Percentiles rank a stretch among this genome's conserved stretches.
Conservation (phyloP, 30 jellyfish, hydroid and myxozoan species). For the Chironex yamaguchii region DNA sequence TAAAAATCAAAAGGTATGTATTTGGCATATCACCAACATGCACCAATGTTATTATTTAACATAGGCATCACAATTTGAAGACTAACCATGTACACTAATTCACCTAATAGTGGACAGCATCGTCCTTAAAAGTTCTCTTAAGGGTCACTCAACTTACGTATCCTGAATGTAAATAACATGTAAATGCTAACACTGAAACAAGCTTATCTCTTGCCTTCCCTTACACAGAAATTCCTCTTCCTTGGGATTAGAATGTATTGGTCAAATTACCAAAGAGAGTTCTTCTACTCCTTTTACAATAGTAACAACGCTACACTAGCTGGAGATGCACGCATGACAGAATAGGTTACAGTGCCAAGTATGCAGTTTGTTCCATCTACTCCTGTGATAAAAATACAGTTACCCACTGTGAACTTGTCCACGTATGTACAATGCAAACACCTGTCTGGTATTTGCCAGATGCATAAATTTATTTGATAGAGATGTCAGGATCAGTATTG, state of each 20-base stretch:
- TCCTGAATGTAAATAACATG: background rate
- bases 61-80: no score
- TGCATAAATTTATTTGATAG: no score
- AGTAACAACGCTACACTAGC: constrained; percentile 46
- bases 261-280: constrained; percentile 10
- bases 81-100: background rate
- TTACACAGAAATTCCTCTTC: constrained; percentile 31
- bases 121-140: background rate
- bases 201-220: background rate
- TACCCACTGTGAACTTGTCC: constrained; percentile 35
- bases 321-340: constrained; percentile 62
- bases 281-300: constrained; percentile 1
- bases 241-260: constrained; percentile 39
- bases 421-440: no score
- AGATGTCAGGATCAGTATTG: no score
- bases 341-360: constrained; percentile 41
- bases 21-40: background rate
- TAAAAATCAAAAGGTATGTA: constrained; percentile 46
- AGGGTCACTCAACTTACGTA: background rate
- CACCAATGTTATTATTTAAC: background rate
- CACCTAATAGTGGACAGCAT: background rate
- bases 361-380: constrained; percentile 31
- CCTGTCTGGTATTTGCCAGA: no score
- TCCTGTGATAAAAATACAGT: constrained; percentile 16
- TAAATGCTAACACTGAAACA: no score